Evolutionary conservation across 2,797 vertebrate genomes (phyloP).

Genomic region (Presbytis comata): DNA sequence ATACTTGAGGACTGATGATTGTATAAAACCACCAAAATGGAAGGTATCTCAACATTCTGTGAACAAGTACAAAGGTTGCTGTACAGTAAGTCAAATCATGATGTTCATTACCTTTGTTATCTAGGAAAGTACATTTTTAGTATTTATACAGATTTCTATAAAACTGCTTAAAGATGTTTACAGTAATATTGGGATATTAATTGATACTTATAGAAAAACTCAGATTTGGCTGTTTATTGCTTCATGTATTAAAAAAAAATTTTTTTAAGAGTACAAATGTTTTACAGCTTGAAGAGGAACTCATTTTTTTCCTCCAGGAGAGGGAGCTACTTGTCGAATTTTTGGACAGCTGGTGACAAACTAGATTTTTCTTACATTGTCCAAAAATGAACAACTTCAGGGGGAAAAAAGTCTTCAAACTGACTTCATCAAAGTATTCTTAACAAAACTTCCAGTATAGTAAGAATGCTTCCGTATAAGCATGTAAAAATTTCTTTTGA

Average conservation of each 20-base stretch:
- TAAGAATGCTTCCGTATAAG: constrained; percentile 24
- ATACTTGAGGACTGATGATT: background rate
- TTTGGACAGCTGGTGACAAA: constrained; percentile 23
- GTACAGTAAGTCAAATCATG: background rate
- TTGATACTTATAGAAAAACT: background rate
- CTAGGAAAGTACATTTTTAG: background rate
- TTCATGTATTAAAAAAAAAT: constrained; percentile 17
- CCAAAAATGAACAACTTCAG: background rate
- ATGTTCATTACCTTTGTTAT: background rate
- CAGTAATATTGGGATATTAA: background rate
- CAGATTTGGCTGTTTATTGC: background rate
- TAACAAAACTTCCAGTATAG: background rate
- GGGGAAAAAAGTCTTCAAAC: background rate
- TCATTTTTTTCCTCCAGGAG: constrained; percentile 53
- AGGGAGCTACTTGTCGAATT: constrained; percentile 73
- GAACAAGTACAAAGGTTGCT: background rate
- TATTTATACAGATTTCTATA: background rate
- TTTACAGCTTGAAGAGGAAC: background rate
- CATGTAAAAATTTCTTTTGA: background rate
- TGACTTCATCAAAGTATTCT: background rate
- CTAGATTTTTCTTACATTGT: constrained; percentile 48
- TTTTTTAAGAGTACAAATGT: background rate
- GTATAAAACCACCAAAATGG: background rate
- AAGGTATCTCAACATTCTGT: background rate
- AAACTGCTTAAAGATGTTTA: background rate